Conservation (phyloP, 2,113 vertebrate genomes). For the Sardina pilchardus region DNA sequence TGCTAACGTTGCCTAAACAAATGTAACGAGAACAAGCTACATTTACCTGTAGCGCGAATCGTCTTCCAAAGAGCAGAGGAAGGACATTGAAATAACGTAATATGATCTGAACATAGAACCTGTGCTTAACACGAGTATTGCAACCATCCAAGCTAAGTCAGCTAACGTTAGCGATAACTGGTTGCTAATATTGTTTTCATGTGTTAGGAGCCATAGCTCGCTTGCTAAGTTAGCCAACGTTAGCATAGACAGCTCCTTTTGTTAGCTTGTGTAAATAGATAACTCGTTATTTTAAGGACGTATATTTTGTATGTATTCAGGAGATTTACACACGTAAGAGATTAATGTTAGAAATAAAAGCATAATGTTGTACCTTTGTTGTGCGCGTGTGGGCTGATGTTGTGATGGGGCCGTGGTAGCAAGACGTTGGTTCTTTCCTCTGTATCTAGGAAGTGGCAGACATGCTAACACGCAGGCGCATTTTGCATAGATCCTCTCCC, state of each 20-base stretch:
- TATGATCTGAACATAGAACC: not conserved
- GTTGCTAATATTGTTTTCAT: not conserved
- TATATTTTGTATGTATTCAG: not conserved
- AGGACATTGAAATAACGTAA: not conserved
- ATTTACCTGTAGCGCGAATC: not conserved
- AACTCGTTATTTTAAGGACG: not conserved
- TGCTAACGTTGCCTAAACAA: not conserved
- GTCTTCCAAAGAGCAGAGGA: not conserved
- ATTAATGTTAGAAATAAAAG: not conserved
- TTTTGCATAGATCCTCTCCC: not conserved
- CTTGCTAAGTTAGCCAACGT: not conserved
- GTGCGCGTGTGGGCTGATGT: conserved; percentile 11
- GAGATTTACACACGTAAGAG: not conserved
- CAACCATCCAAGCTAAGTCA: not conserved
- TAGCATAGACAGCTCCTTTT: not conserved
- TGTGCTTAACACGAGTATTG: not conserved
- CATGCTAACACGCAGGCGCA: conserved; percentile 15
- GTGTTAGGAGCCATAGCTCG: not conserved
- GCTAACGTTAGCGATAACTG: not conserved
- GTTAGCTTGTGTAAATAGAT: not conserved
- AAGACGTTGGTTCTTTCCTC: conserved; percentile 14
- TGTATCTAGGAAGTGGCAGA: conserved; percentile 14
- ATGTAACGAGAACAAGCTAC: not conserved
- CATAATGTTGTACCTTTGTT: not conserved
- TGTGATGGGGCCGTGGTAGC: not conserved